These are phyloP conservation scores for Cephus nigrinus DNA, from an alignment of 2,888 invertebrate genomes.

Conservation along the genomic window DNA sequence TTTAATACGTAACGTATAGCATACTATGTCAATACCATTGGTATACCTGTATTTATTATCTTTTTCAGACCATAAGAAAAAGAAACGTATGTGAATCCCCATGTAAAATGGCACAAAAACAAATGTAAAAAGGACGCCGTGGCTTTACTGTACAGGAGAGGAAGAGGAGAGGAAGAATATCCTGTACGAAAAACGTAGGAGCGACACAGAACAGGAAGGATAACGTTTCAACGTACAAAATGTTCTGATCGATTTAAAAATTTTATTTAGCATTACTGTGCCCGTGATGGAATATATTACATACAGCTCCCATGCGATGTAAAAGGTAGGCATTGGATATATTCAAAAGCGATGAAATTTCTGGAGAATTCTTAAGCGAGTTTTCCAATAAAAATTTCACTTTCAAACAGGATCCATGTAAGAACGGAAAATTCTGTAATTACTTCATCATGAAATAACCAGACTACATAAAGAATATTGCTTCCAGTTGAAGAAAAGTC, in stretches of 20 bases:
- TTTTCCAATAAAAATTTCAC: not conserved
- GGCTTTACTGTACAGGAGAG: not conserved
- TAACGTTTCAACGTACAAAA: not conserved
- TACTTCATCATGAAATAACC: not conserved
- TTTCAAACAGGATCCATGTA: not conserved
- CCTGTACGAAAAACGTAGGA: not conserved
- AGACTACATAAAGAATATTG: not conserved
- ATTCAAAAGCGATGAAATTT: not conserved
- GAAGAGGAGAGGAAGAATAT: not conserved
- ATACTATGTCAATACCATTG: not conserved
- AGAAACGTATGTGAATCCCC: not conserved
- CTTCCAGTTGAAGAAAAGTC: not conserved
- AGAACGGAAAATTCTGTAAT: not conserved
- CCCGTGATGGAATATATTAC: not conserved
- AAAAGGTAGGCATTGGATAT: not conserved
- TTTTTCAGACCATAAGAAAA: not conserved
- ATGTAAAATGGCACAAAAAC: not conserved
- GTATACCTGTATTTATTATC: not conserved
- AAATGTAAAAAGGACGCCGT: not conserved
- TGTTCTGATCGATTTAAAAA: not conserved
- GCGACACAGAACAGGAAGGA: not conserved
- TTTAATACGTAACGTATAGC: not conserved
- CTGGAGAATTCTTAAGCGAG: not conserved
- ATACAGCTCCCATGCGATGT: not conserved
- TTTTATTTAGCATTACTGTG: not conserved